Evolutionary conservation across 2,113 vertebrate genomes (phyloP).

Genomic region (Porphyrio hochstetteri): DNA sequence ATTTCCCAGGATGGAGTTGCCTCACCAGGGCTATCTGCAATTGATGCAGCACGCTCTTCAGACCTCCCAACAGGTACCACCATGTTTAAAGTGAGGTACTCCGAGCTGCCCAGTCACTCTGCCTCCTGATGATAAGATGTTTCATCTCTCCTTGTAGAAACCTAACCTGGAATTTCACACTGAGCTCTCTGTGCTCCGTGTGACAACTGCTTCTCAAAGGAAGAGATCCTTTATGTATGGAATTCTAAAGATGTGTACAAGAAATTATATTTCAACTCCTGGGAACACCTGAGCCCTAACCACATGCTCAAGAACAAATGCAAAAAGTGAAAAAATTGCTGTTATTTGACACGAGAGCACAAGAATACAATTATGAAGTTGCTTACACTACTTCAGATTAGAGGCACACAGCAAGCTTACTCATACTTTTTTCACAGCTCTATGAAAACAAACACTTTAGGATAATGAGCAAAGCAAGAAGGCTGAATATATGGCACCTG

Average conservation of each 20-base stretch:
- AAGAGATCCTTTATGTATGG: not conserved
- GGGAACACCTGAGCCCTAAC: not conserved
- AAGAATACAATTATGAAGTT: not conserved
- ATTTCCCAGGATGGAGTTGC: not conserved
- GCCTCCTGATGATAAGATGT: not conserved
- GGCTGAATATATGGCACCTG: not conserved
- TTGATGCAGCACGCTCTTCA: not conserved
- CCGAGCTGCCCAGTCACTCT: fast-evolving
- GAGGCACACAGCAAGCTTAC: not conserved
- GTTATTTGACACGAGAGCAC: not conserved
- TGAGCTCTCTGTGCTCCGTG: not conserved
- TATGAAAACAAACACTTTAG: not conserved
- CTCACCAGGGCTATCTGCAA: not conserved
- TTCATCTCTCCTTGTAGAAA: not conserved
- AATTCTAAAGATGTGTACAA: not conserved
- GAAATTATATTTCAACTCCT: not conserved
- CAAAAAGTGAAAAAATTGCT: not conserved
- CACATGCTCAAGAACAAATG: not conserved
- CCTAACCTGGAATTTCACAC: not conserved
- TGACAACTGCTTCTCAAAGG: not conserved
- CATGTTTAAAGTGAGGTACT: fast-evolving
- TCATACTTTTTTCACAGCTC: not conserved
- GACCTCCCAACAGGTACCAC: not conserved
- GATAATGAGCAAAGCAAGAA: not conserved
- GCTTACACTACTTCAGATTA: not conserved